Evolutionary conservation across 2,797 vertebrate species (phyloP).

Genomic region (Scolopax bukidnonensis): DNA sequence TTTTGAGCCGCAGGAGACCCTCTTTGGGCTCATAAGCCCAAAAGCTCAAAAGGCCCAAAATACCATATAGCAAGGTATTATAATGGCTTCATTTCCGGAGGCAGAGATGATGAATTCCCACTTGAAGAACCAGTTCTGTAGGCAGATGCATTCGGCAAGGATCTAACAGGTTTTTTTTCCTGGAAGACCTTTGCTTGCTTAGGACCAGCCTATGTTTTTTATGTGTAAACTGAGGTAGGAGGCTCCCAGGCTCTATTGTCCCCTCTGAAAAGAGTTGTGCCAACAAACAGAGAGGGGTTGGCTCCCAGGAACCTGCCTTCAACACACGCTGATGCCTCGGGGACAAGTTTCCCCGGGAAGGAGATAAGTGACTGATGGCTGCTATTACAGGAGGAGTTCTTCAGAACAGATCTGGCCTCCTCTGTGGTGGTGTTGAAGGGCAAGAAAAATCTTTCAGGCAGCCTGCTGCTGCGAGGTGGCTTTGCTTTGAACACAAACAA

Average conservation of each 20-base stretch:
- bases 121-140: neutral
- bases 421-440: fast-evolving
- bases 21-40: neutral
- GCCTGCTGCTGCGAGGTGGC: neutral
- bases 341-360: neutral
- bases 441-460: neutral
- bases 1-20: neutral
- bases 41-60: too few species aligned
- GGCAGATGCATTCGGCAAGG: neutral
- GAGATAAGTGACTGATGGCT: neutral
- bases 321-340: fast-evolving
- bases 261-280: neutral
- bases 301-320: neutral
- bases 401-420: neutral
- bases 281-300: neutral
- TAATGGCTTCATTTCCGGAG: neutral
- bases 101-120: neutral
- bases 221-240: neutral
- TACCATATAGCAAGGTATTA: neutral
- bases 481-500: conserved; percentile 1
- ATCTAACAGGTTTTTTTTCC: neutral
- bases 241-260: neutral
- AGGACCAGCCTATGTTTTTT: neutral
- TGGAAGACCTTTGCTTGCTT: neutral
- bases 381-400: neutral